A percentile compares a stretch with the other conserved stretches of the same genome.
Conservation (phyloP, 2,888 invertebrate species). For the Rhodophaea formosa region DNA sequence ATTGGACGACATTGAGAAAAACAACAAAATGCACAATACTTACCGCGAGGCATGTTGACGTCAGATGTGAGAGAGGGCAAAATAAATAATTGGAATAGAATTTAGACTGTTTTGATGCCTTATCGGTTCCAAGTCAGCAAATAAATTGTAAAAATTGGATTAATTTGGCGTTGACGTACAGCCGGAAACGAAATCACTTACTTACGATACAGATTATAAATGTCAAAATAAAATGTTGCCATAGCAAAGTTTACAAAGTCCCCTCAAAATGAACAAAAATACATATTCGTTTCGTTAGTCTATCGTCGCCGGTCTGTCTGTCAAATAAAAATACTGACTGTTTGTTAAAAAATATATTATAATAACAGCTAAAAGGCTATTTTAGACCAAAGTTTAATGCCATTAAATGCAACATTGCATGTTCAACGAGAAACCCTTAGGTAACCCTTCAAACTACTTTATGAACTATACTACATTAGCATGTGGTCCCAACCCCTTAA, state of each 20-base stretch:
- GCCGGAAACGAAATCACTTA: slow-evolving; percentile 24
- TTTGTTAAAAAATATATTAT: too few relatives aligned
- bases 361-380: too few relatives aligned
- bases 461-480: too few relatives aligned
- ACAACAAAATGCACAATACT: slow-evolving; percentile 39
- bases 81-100: slow-evolving; percentile 27
- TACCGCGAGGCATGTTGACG: slow-evolving; percentile 73
- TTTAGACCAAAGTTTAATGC: too few relatives aligned
- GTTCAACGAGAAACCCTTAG: too few relatives aligned
- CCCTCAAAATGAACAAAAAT: not conserved
- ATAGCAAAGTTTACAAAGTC: not conserved
- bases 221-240: slow-evolving; percentile 10
- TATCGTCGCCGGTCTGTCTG: too few relatives aligned
- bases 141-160: slow-evolving; percentile 52
- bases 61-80: slow-evolving; percentile 26
- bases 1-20: slow-evolving; percentile 67
- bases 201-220: not conserved
- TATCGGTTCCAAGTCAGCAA: slow-evolving; percentile 33
- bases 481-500: too few relatives aligned
- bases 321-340: too few relatives aligned
- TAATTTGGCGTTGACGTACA: slow-evolving; percentile 71
- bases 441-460: too few relatives aligned
- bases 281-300: not conserved
- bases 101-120: slow-evolving; percentile 17
- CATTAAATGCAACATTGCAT: too few relatives aligned